Evolutionary conservation across 2,888 invertebrate species (phyloP).

Genomic region (Caenorhabditis uteleia): DNA sequence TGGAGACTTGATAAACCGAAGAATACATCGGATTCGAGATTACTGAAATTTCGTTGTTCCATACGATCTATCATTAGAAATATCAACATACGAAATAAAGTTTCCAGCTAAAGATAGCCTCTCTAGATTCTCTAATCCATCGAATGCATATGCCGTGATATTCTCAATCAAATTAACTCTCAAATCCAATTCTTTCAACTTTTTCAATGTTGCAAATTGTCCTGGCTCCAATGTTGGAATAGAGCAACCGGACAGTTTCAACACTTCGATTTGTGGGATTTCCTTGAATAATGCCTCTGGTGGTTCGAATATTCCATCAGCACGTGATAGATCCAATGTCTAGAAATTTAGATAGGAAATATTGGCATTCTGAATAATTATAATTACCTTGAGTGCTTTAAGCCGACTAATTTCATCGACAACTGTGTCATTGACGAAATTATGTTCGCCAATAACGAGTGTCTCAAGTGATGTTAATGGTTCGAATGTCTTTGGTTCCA

Average conservation of each 20-base stretch:
- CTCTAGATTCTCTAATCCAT: slow-evolving; percentile 83
- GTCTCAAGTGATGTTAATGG: slow-evolving; percentile 78
- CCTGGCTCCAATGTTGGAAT: slow-evolving; percentile 76
- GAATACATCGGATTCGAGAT: slow-evolving; percentile 81
- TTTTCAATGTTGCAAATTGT: slow-evolving; percentile 84
- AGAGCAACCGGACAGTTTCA: slow-evolving; percentile 72
- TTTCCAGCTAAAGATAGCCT: slow-evolving; percentile 80
- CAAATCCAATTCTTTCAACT: slow-evolving; percentile 79
- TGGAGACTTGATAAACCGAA: slow-evolving; percentile 84
- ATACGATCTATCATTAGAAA: not conserved
- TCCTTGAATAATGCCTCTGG: slow-evolving; percentile 43
- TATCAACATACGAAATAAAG: slow-evolving; percentile 50
- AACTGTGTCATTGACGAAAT: slow-evolving; percentile 82
- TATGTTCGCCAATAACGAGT: slow-evolving; percentile 81
- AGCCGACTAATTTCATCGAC: slow-evolving; percentile 85
- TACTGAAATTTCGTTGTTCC: slow-evolving; percentile 17
- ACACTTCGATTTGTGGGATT: slow-evolving; percentile 70
- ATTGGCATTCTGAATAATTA: not conserved
- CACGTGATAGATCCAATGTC: slow-evolving; percentile 59
- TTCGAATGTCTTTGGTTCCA: slow-evolving; percentile 85
- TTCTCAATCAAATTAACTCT: slow-evolving; percentile 82
- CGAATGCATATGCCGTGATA: slow-evolving; percentile 83
- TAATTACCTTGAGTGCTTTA: slow-evolving; percentile 76
- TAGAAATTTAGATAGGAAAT: slow-evolving; percentile 8
- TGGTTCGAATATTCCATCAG: slow-evolving; percentile 60